These are phyloP conservation scores for Propithecus deckenii DNA, from an alignment of 2,797 vertebrate species.

Conservation along the genomic window DNA sequence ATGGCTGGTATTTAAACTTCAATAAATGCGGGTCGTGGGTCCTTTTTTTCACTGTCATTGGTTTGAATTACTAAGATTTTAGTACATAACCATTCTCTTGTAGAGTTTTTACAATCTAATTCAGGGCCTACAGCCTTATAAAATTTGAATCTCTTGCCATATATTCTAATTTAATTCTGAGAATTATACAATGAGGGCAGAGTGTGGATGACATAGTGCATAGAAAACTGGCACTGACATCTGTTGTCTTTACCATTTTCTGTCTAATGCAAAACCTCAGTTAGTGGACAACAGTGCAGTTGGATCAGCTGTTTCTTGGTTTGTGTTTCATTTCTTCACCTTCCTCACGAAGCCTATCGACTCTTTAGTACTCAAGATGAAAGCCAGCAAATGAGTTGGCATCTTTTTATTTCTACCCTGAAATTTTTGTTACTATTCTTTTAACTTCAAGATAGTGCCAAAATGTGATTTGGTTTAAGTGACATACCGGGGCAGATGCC, in stretches of 20 bases:
- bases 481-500: not conserved
- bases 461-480: not conserved
- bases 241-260: not conserved
- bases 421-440: not conserved
- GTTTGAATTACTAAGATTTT: not conserved
- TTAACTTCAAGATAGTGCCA: not conserved
- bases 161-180: not conserved
- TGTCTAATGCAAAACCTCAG: not conserved
- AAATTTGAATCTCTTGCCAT: not conserved
- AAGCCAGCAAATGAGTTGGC: not conserved
- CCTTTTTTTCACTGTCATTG: not conserved
- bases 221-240: not conserved
- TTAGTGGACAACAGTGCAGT: not conserved
- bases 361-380: not conserved
- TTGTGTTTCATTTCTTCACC: not conserved
- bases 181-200: not conserved
- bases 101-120: not conserved
- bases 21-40: not conserved
- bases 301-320: not conserved
- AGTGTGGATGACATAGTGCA: not conserved
- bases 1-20: not conserved
- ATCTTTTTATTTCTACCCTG: not conserved
- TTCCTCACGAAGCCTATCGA: not conserved
- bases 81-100: not conserved
- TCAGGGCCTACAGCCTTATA: not conserved